Base-by-base conservation (phyloP, 2,113 vertebrate species). In the Calyptomena viridis region DNA sequence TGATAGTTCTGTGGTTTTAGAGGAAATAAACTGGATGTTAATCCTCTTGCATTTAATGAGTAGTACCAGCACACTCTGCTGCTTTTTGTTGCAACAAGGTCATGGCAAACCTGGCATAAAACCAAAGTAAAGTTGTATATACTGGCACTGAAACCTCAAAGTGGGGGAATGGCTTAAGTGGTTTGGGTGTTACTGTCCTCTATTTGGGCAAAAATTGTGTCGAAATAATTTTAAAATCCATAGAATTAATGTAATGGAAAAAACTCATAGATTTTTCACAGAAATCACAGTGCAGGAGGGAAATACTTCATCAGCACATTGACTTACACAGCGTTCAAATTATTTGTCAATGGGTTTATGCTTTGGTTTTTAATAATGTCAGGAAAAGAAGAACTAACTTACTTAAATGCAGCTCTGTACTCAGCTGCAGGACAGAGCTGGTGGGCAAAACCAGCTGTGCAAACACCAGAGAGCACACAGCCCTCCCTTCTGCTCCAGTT, bases 1-100 rank as follows among this genome's bases (percentile, higher is more conserved):
- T 84, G 94, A 90, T 80, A 95, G 82, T 91, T 89, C 44, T 40
- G 69, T 87, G 94, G 92, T 7, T 96, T 97, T 93, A 97, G 78
- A 94, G 95, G 77, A 96, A 95, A 96, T 94, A 91, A 95, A 96
- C 80, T 94, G 91, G 50, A 95, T 21, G 74, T 47, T 97, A 97
- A 97, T 97, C 97, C 88, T 89, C 93, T 93, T 83, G 83, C 73
- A 76, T 84, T 82, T 95, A 92, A 89, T 77, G 92, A 95, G 75
- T 20, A 75, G 77, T 40, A 75, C 56, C 60, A 92, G 67, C 81
- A 68, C 86, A 75, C 77, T 53, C 87, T 13, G 63, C 28, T 46
- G 67, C 66, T 76, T 69, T n/a, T 75, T 80, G 24, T 16, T 39
- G 31, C 55, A 78, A 78, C 74, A 42, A 94, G 86, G 68, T 96